Evolutionary conservation across 2,888 invertebrate species (phyloP).

Genomic region (Hypselothyrea guttata): DNA sequence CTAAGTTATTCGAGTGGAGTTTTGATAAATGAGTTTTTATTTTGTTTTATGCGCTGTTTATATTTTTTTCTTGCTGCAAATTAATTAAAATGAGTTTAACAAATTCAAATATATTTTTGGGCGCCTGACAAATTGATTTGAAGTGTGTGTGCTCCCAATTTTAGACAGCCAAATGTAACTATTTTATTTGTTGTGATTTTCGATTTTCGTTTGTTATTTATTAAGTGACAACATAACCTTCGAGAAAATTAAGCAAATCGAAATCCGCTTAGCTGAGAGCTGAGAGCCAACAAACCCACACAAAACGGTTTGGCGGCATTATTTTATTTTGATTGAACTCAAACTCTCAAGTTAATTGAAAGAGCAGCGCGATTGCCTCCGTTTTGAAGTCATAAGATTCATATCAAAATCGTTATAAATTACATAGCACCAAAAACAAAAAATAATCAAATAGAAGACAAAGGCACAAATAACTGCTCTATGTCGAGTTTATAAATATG

Average conservation of each 20-base stretch:
- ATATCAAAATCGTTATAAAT: slow-evolving; percentile 46
- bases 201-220: slow-evolving; percentile 1
- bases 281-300: slow-evolving; percentile 36
- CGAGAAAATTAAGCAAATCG: slow-evolving; percentile 4
- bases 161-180: slow-evolving; percentile 15
- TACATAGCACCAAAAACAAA: slow-evolving; percentile 23
- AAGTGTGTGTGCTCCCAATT: slow-evolving; percentile 12
- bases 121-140: slow-evolving; percentile 25
- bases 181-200: background rate
- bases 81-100: slow-evolving; percentile 56
- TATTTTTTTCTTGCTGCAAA: slow-evolving; percentile 23
- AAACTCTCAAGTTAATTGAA: slow-evolving; percentile 46
- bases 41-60: slow-evolving; percentile 6
- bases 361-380: slow-evolving; percentile 18
- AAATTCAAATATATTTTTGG: slow-evolving; percentile 38
- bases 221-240: slow-evolving; percentile 33
- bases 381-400: slow-evolving; percentile 36
- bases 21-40: slow-evolving; percentile 56
- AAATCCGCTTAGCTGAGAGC: slow-evolving; percentile 42
- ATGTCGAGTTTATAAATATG: slow-evolving; percentile 59
- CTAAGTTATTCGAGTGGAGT: slow-evolving; percentile 35
- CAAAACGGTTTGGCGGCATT: slow-evolving; percentile 4
- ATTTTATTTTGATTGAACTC: slow-evolving; percentile 37
- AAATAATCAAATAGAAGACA: slow-evolving; percentile 15
- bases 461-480: slow-evolving; percentile 25